Evolutionary conservation across 2,113 vertebrate species (phyloP), one percentile per base, ranked within the genome.

Genomic region (Leiothrix lutea): DNA sequence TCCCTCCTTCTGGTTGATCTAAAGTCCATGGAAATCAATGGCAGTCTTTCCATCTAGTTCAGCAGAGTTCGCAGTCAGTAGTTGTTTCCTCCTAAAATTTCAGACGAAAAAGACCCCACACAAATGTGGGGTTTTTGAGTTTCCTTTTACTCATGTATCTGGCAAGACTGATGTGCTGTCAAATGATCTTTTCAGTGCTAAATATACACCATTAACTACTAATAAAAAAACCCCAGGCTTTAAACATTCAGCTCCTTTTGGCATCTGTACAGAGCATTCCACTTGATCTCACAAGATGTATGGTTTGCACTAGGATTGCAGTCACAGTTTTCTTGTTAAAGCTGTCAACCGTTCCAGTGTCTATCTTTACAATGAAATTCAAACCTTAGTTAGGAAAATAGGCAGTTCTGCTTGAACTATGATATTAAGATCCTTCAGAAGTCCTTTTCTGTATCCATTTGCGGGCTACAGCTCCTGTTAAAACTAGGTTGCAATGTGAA

Each of bases 301-400:
- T 92, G 95, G 95, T 96, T 97, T 97, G 88, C 92, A 92, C 92
- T 90, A 90, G 92, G 86, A 94, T 26, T 92, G 92, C 90, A 95
- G 86, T 95, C 94, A 90, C 88, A 95, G 93, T 96, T 96, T 96
- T 94, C 94, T 86, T 93, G 93, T 95, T 96, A 96, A 96, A 96
- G 86, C 94, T 95, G 94, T 96, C 96, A 94, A 67, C 88, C 77
- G 0, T 92, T 95, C 92, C 65, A 86, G 73, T 70, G 90, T 94
- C 94, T 95, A 92, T 96, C 92, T 95, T 95, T 95, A 97, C 93
- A 95, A 97, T 94, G 86, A 86, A 95, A 86, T 71, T 95, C 93
- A 93, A 93, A 86, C 88, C 75, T 90, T 78, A 56, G 60, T 93
- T 93, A 88, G 80, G 67, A 86, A 97, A 97, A 97, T 74, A 96